Evolutionary conservation across 2,113 vertebrate species (phyloP).

Genomic region (Carassius gibelio): DNA sequence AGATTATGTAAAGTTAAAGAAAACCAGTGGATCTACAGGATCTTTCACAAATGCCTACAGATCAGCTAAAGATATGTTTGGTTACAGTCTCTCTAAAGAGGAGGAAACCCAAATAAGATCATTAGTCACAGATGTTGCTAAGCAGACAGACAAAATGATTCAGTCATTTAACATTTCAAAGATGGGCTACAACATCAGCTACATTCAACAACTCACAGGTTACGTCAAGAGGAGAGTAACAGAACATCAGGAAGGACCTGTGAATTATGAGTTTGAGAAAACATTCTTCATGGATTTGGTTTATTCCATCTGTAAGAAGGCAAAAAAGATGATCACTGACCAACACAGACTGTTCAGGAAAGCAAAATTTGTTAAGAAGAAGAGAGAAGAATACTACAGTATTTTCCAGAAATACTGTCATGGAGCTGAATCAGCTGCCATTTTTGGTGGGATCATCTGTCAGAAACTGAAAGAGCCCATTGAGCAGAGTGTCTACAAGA

Average conservation of each 20-base stretch:
- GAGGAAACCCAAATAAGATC: not conserved
- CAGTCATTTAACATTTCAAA: not conserved
- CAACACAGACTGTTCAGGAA: constrained; percentile 47
- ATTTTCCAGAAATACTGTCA: not conserved
- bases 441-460: constrained; percentile 69
- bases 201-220: constrained; percentile 61
- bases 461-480: constrained; percentile 64
- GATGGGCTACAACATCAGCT: not conserved
- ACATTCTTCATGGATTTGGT: constrained; percentile 54
- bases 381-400: constrained; percentile 17
- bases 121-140: not conserved
- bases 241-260: not conserved
- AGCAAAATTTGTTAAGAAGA: constrained; percentile 50
- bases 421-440: constrained; percentile 67
- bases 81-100: no score
- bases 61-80: no score
- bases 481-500: constrained; percentile 17
- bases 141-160: not conserved
- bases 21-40: no score
- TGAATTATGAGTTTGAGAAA: constrained; percentile 37
- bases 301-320: constrained; percentile 59
- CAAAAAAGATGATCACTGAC: not conserved
- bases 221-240: constrained; percentile 41
- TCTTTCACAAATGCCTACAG: no score
- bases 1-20: no score